Base-by-base conservation (phyloP, 2,113 vertebrate genomes). In the Glaucomys volans region DNA sequence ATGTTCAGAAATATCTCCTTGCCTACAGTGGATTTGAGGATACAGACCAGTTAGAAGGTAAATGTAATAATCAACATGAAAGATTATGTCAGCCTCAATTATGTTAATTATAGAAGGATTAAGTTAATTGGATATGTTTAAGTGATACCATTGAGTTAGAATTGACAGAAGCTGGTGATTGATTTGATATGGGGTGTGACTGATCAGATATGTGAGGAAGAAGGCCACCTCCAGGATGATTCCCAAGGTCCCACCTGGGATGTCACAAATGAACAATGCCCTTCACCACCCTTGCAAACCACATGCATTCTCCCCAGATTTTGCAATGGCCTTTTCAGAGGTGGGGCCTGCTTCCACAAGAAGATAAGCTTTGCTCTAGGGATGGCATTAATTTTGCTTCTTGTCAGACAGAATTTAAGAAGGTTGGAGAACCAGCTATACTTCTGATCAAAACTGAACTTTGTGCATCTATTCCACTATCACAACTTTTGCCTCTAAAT, bases 161-260 rank as follows among this genome's bases (percentile, higher is more conserved):
- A 87, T 87, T 42, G 52, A 82, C 84, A 90, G 80, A 79, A 75
- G 57, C 40, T 79, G 62, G 37, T 97, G 75, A 90, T 59, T 90
- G 71, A 96, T 95, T 91, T n/a, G 26, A 86, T 59, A 75, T 28
- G 26, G 32, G 16, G 14, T 76, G 47, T 97, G 88, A 80, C 89
- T 90, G 81, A 64, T 52, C 28, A 93, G 50, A 57, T 32, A 62
- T 0, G 28, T 52, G 3, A 82, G 32, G 26, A 18, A 79, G 44
- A 92, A 90, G 24, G 5, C 14, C 62, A 20, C 37, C 1, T 80
- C 57, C 40, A 57, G 47, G 5, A 18, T 89, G 69, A 96, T 76
- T 81, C 57, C 42, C 30, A 64, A 40, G 12, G 32, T 82, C 30
- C 42, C 52, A 87, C 18, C 4, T 82, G 74, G 7, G 35, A 50